These are phyloP conservation scores for Mizuhopecten yessoensis DNA, from an alignment of 1,140 invertebrate genomes.

Conservation along the genomic window DNA sequence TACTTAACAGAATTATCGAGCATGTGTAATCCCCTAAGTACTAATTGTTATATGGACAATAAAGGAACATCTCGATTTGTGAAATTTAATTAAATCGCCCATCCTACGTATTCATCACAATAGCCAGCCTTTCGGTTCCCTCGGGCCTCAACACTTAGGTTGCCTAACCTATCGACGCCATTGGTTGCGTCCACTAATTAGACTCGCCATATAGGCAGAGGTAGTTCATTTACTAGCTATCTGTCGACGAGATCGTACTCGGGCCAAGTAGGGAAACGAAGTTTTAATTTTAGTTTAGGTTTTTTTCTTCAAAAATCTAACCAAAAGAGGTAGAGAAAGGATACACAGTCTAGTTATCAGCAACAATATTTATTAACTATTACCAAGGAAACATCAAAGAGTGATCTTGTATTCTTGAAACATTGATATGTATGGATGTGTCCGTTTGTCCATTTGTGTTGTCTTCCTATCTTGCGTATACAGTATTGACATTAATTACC, in stretches of 20 bases:
- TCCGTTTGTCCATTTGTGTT: background rate
- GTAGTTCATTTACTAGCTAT: too few species aligned
- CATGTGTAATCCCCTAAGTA: background rate
- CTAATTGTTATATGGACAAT: background rate
- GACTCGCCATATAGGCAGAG: too few species aligned
- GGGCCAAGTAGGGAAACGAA: too few species aligned
- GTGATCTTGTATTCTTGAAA: background rate
- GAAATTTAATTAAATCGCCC: background rate
- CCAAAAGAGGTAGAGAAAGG: too few species aligned
- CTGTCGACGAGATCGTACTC: too few species aligned
- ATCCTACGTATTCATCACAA: background rate
- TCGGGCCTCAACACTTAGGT: background rate
- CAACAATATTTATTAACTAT: background rate
- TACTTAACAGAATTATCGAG: background rate
- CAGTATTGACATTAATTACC: background rate
- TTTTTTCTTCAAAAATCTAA: too few species aligned
- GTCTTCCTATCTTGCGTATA: background rate
- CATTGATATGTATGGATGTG: background rate
- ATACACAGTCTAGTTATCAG: too few species aligned
- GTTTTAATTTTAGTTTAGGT: too few species aligned
- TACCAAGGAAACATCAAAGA: background rate
- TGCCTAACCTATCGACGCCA: too few species aligned
- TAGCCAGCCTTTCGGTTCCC: too few species aligned
- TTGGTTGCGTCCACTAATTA: too few species aligned
- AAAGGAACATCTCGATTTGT: background rate